Conservation (phyloP, 1,140 invertebrate species). For the Caerostris extrusa region DNA sequence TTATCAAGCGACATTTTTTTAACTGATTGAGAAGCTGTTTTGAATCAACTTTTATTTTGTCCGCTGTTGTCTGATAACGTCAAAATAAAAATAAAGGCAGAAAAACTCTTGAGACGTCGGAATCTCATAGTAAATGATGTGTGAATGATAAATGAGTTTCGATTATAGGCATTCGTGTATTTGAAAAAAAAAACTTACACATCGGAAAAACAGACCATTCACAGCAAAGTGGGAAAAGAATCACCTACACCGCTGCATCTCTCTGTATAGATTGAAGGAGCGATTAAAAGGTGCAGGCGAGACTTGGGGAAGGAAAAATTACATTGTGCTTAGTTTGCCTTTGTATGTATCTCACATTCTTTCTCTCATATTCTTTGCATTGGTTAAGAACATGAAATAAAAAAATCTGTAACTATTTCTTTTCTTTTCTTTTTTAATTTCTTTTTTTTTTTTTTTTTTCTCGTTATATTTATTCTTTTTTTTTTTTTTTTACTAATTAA, state of each 20-base stretch:
- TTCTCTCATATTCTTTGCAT: background rate
- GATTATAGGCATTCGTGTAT: slow-evolving; percentile 60
- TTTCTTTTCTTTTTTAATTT: no score
- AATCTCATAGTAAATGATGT: slow-evolving; percentile 62
- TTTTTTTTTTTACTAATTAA: no score
- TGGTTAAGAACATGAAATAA: background rate
- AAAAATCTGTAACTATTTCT: background rate
- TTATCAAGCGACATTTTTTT: slow-evolving; percentile 54
- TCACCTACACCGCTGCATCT: background rate
- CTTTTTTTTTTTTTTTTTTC: no score
- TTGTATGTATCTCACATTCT: background rate
- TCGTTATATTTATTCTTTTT: no score
- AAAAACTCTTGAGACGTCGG: slow-evolving; percentile 34
- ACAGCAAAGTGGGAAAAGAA: slow-evolving; percentile 12
- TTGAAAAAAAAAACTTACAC: slow-evolving; percentile 67
- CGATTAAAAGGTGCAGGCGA: background rate
- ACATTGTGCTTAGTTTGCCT: background rate
- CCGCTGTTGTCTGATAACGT: slow-evolving; percentile 49
- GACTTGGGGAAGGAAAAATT: background rate
- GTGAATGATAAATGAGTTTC: slow-evolving; percentile 73
- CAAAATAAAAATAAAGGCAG: slow-evolving; percentile 7
- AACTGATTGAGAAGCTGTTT: slow-evolving; percentile 63
- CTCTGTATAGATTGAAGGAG: background rate
- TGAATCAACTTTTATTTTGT: slow-evolving; percentile 71
- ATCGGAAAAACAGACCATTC: slow-evolving; percentile 67